Percentiles rank a stretch among this genome's conserved stretches.
Evolutionary conservation across 2,797 vertebrate species (phyloP).

Genomic region (Melanotaenia trifasciata): DNA sequence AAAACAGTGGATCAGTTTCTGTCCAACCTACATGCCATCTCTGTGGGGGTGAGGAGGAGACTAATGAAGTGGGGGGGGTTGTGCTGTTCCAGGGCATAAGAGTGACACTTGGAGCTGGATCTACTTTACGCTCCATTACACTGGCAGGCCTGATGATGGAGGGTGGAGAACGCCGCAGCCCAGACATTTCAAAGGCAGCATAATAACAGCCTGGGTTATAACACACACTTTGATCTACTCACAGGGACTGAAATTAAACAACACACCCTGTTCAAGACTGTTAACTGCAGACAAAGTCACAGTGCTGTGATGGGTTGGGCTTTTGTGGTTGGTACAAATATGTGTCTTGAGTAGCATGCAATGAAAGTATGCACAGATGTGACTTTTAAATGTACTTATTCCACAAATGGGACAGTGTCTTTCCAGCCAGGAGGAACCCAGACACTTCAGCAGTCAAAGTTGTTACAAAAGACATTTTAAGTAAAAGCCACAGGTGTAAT

Average conservation of each 20-base stretch:
- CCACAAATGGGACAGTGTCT: neutral
- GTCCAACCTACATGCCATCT: slow-evolving; percentile 35
- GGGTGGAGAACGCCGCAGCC: slow-evolving; percentile 40
- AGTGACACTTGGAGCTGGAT: slow-evolving; percentile 63
- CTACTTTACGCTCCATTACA: slow-evolving; percentile 75
- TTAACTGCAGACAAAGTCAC: slow-evolving; percentile 8
- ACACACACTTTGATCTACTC: slow-evolving; percentile 55
- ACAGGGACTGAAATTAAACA: slow-evolving; percentile 32
- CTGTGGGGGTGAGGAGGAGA: slow-evolving; percentile 48
- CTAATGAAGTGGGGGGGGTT: slow-evolving; percentile 55
- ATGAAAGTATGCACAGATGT: neutral
- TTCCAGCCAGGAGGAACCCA: neutral
- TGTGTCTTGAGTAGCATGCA: neutral
- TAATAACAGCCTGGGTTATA: slow-evolving; percentile 54
- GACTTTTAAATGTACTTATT: neutral
- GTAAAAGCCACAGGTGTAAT: neutral
- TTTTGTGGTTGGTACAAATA: neutral
- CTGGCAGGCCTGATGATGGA: slow-evolving; percentile 47
- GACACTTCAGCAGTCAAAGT: neutral
- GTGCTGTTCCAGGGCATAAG: slow-evolving; percentile 41
- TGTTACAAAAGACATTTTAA: neutral
- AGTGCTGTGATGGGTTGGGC: neutral
- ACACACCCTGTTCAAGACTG: neutral
- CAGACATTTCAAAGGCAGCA: slow-evolving; percentile 57
- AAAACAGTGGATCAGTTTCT: slow-evolving; percentile 29